A percentile compares a stretch with the other conserved stretches of the same genome.
These are phyloP conservation scores for Poeciliopsis paucimaculata DNA, from an alignment of 2,797 vertebrate genomes.

Conservation along the genomic window DNA sequence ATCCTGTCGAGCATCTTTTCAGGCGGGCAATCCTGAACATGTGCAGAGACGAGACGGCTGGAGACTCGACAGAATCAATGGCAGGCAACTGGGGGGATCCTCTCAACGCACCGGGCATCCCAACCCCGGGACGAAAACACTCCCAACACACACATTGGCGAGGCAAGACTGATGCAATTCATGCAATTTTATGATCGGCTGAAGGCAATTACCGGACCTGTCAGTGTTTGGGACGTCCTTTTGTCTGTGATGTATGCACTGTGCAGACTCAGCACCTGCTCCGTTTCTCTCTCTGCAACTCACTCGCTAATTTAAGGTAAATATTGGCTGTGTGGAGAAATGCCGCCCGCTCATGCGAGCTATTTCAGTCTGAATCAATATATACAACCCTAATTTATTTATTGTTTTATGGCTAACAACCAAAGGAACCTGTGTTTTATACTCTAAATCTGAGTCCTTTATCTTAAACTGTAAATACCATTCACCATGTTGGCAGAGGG, in stretches of 20 bases:
- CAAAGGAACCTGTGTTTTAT: neutral
- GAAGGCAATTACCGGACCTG: slow-evolving; percentile 73
- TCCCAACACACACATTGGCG: slow-evolving; percentile 19
- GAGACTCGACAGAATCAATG: too few relatives aligned
- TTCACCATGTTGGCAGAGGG: neutral
- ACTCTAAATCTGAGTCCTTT: neutral
- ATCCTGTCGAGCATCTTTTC: neutral
- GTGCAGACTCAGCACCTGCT: slow-evolving; percentile 45
- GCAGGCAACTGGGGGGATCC: too few relatives aligned
- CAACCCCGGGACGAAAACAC: slow-evolving; percentile 45
- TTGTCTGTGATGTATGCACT: slow-evolving; percentile 53
- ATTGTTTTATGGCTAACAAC: neutral
- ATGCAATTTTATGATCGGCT: slow-evolving; percentile 74
- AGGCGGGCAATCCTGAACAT: slow-evolving; percentile 29
- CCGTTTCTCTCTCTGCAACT: slow-evolving; percentile 23
- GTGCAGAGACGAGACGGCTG: slow-evolving; percentile 22
- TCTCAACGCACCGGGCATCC: slow-evolving; percentile 50
- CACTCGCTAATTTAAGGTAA: slow-evolving; percentile 4
- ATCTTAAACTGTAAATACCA: neutral
- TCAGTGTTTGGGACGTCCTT: slow-evolving; percentile 56
- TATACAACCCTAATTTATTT: neutral
- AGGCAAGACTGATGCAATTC: slow-evolving; percentile 70
- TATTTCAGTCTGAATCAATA: slow-evolving; percentile 14
- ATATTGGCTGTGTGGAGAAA: slow-evolving; percentile 29
- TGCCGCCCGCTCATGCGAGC: slow-evolving; percentile 3